These are phyloP conservation scores for Idaea aversata DNA, from an alignment of 2,888 invertebrate species.

Conservation along the genomic window DNA sequence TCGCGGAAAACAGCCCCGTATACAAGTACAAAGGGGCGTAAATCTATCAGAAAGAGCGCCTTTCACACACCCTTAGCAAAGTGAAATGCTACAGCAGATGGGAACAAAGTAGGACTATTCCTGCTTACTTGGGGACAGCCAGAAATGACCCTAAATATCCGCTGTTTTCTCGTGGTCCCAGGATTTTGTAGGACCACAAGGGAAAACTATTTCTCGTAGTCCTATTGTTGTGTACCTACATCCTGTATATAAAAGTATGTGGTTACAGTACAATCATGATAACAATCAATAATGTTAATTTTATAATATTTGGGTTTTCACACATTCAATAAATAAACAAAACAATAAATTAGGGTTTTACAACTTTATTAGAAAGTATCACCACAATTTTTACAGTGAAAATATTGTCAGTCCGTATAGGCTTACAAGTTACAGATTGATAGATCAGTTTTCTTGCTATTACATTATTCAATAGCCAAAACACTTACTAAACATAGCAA, in stretches of 20 bases:
- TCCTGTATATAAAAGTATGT: no score
- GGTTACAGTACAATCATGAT: no score
- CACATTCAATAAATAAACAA: not conserved
- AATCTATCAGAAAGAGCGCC: no score
- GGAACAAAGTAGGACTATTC: not conserved
- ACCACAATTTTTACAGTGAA: constrained; percentile 63
- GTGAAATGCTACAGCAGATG: not conserved
- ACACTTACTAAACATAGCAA: not conserved
- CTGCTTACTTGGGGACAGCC: not conserved
- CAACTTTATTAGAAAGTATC: constrained; percentile 70
- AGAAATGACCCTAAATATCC: not conserved
- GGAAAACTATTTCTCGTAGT: no score
- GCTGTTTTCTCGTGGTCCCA: no score
- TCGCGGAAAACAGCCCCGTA: no score
- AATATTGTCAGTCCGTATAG: constrained; percentile 63
- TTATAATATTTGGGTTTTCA: not conserved
- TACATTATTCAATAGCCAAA: not conserved
- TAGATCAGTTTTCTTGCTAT: not conserved
- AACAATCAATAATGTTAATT: no score
- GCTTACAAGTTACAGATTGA: constrained; percentile 31
- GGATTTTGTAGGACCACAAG: no score
- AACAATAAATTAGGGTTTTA: constrained; percentile 35
- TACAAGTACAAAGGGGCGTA: no score
- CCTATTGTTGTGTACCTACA: no score
- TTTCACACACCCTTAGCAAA: not conserved